Base-by-base conservation (phyloP, 2,888 invertebrate species). In the Empis stercorea region DNA sequence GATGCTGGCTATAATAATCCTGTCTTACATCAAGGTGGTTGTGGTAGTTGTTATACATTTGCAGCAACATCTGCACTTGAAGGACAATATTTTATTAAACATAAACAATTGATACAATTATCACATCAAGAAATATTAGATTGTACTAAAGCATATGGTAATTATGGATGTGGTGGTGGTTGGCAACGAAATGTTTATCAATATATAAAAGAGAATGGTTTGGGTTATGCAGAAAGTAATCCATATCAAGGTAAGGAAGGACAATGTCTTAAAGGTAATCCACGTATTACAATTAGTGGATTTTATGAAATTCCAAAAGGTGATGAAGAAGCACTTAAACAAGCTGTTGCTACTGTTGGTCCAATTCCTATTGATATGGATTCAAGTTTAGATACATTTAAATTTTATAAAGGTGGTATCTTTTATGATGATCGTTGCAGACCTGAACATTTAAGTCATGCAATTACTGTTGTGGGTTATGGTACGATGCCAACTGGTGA, bases 301-400 rank as follows among this genome's bases (percentile, higher is more conserved):
- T 44, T 34, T 36, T 36, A 37, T 37, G 23, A 23, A 27, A 23
- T 44, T 36, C 36, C 36, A 23, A 34, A 9, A 27, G 83, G 81
- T 2, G 74, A 78, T 60, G 88, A 89, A 66, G 61, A 75, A 4
- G 76, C 77, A 58, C 73, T 89, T 53, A 74, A 76, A 71, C 66
- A 71, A 42, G 88, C 87, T 2, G 76, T 87, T 42, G 88, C 87
- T 47, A 81, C 82, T 1, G 65, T 82, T 45, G 88, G 88, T 0
- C 88, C 88, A 7, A 72, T 88, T 44, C 78, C 86, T 13, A 80
- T 88, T 38, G 87, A 85, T 58, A 87, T 89, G 62, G 88, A 91
- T 71, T 88, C 88, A 52, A 78, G 80, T 47, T 81, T 78, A 55
- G 72, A 76, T 60, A 76, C 77, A 55, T 87, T 88, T 79, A 86